phyloP scores from a whole-genome alignment of 2,113 vertebrate genomes.

The Salvator merianae region DNA sequence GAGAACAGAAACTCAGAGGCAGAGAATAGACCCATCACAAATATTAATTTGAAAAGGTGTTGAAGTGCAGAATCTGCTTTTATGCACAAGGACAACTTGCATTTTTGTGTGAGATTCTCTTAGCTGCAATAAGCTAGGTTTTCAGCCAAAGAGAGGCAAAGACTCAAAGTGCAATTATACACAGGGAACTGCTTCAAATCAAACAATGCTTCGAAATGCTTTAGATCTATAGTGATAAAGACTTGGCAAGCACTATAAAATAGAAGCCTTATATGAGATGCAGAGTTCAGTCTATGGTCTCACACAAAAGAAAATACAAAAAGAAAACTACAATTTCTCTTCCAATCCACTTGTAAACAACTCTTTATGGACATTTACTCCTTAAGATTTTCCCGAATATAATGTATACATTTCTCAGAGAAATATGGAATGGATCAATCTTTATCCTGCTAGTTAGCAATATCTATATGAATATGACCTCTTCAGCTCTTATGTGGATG shows the following conservation, averaged over 20 bases:
- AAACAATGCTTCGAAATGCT: slow-evolving; percentile 89
- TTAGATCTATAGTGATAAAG: slow-evolving; percentile 91
- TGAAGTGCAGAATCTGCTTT: slow-evolving; percentile 99
- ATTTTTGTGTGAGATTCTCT: slow-evolving; percentile 96
- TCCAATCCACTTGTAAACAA: slow-evolving; percentile 86
- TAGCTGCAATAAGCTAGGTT: slow-evolving; percentile 99
- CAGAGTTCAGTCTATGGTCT: slow-evolving; percentile 85
- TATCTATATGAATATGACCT: slow-evolving; percentile 69
- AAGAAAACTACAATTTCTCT: slow-evolving; percentile 89
- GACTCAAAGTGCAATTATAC: slow-evolving; percentile 99
- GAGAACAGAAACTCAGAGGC: slow-evolving; percentile 98
- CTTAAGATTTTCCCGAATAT: slow-evolving; percentile 74
- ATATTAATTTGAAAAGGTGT: slow-evolving; percentile 99
- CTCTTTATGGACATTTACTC: slow-evolving; percentile 82
- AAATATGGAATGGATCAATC: slow-evolving; percentile 66
- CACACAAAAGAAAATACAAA: slow-evolving; percentile 87
- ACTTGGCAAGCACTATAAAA: slow-evolving; percentile 90
- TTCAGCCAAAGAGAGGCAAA: slow-evolving; percentile 98
- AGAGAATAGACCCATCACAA: slow-evolving; percentile 99
- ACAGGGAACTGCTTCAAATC: slow-evolving; percentile 97
- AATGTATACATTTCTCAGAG: slow-evolving; percentile 71
- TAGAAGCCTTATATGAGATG: slow-evolving; percentile 87
- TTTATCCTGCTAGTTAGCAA: slow-evolving; percentile 68
- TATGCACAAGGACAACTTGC: slow-evolving; percentile 99
- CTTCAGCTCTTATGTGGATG: slow-evolving; percentile 61